phyloP scores from a whole-genome alignment of 2,113 vertebrate genomes.

The Eupsittula cactorum region DNA sequence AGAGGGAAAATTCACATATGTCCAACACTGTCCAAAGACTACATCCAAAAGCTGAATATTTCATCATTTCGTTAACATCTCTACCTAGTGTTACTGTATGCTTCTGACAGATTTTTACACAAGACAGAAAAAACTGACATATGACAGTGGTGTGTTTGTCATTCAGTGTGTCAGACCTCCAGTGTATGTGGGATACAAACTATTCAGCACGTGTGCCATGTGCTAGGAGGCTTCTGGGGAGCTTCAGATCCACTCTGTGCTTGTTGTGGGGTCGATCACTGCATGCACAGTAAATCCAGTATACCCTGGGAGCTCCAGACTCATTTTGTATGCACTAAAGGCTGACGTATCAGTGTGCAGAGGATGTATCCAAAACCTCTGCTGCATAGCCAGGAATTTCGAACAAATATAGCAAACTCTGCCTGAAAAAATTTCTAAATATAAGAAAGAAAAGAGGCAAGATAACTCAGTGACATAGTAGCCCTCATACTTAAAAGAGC shows the following conservation, averaged over 20 bases:
- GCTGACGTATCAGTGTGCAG: not conserved
- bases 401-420: not conserved
- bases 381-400: not conserved
- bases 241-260: not conserved
- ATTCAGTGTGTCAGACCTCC: not conserved
- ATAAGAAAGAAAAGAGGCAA: not conserved
- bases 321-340: not conserved
- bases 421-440: not conserved
- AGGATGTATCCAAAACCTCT: not conserved
- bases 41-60: not conserved
- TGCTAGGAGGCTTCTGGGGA: not conserved
- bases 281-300: not conserved
- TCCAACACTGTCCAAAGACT: not conserved
- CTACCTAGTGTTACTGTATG: not conserved
- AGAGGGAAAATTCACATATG: not conserved
- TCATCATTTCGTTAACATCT: not conserved
- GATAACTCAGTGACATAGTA: accelerated
- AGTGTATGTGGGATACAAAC: not conserved
- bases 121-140: not conserved
- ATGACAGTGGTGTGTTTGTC: not conserved
- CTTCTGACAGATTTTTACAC: not conserved
- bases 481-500: not conserved
- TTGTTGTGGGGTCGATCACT: not conserved
- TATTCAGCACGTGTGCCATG: not conserved
- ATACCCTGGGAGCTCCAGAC: not conserved